Evolutionary conservation across 2,888 invertebrate species (phyloP).

Genomic region (Meganola albula): DNA sequence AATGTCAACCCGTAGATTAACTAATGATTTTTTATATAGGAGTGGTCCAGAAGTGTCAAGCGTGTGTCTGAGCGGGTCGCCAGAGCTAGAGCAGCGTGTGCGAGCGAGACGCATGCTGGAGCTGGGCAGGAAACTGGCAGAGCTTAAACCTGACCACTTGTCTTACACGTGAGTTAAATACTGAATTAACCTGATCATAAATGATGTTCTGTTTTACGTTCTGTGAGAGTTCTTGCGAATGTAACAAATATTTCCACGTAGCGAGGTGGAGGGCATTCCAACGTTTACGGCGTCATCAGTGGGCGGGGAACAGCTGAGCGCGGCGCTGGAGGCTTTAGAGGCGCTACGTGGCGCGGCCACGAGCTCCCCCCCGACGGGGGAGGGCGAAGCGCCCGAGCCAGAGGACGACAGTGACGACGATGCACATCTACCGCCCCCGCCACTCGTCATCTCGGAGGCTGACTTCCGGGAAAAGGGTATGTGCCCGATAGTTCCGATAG

Average conservation of each 20-base stretch:
- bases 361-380: slow-evolving; percentile 6
- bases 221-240: no score
- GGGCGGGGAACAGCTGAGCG: slow-evolving; percentile 42
- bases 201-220: background rate
- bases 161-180: slow-evolving; percentile 42
- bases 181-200: background rate
- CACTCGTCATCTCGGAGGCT: slow-evolving; percentile 65
- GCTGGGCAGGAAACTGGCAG: slow-evolving; percentile 46
- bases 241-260: no score
- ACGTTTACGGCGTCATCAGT: slow-evolving; percentile 40
- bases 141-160: slow-evolving; percentile 39
- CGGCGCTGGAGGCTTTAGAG: slow-evolving; percentile 30
- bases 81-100: slow-evolving; percentile 48
- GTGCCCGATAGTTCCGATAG: no score
- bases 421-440: slow-evolving; percentile 43
- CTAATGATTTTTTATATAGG: slow-evolving; percentile 23
- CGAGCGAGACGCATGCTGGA: slow-evolving; percentile 48
- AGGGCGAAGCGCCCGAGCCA: slow-evolving; percentile 16
- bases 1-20: no score
- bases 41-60: slow-evolving; percentile 33
- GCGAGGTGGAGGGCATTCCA: slow-evolving; percentile 38
- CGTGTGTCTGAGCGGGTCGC: slow-evolving; percentile 38
- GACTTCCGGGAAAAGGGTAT: slow-evolving; percentile 69
- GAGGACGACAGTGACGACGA: slow-evolving; percentile 44
- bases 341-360: slow-evolving; percentile 13